Percentiles rank a stretch among this genome's conserved stretches.
phyloP scores from a whole-genome alignment of 2,888 invertebrate species.

The Lycocerus yunnanus region DNA sequence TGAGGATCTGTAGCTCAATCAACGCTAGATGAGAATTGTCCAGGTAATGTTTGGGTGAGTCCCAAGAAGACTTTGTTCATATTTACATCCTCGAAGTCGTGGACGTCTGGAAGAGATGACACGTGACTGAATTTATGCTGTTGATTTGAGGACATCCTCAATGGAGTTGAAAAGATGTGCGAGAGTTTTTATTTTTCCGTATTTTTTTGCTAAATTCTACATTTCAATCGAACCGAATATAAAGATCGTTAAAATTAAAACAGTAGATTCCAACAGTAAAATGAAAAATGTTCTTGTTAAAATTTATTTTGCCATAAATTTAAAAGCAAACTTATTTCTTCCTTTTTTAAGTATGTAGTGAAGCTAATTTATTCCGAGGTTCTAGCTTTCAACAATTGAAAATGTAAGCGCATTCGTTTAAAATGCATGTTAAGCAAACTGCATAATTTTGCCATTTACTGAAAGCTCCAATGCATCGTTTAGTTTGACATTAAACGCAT shows the following conservation, averaged over 20 bases:
- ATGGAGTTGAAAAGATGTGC: too few species aligned
- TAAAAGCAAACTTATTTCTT: neutral
- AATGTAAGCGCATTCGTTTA: constrained; percentile 8
- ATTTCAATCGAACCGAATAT: too few species aligned
- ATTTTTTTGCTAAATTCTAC: too few species aligned
- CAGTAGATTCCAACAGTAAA: neutral
- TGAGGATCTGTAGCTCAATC: too few species aligned
- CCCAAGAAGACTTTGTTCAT: too few species aligned
- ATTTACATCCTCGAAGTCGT: too few species aligned
- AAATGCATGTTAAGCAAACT: constrained; percentile 10
- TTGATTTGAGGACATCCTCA: too few species aligned
- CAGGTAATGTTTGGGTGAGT: too few species aligned
- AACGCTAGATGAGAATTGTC: too few species aligned
- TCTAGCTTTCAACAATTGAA: constrained; percentile 7
- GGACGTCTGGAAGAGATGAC: too few species aligned
- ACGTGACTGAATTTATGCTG: too few species aligned
- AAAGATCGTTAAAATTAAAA: neutral
- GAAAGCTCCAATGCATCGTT: constrained; percentile 26
- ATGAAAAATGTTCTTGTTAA: neutral
- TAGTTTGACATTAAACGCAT: constrained; percentile 29
- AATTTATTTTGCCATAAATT: neutral
- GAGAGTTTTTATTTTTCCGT: too few species aligned
- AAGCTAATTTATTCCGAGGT: neutral
- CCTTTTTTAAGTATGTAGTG: neutral
- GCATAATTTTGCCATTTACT: constrained; percentile 16